Evolutionary conservation across 2,888 invertebrate genomes (phyloP).

Genomic region (Ormyrus rosae): DNA sequence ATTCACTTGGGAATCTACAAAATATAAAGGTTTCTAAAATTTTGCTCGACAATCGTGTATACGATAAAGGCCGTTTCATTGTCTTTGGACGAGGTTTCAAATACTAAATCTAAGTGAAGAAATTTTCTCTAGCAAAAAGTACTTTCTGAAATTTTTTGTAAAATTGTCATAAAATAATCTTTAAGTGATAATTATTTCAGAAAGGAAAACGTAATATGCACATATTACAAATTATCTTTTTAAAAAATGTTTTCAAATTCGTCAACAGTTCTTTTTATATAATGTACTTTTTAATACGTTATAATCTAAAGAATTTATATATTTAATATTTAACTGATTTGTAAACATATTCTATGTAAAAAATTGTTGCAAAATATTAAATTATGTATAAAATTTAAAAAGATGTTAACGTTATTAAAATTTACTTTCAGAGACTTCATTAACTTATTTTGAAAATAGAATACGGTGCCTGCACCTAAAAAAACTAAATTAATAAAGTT

Average conservation of each 20-base stretch:
- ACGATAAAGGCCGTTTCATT: conserved; percentile 49
- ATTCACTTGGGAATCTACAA: conserved; percentile 37
- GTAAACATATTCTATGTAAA: conserved; percentile 5
- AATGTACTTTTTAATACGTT: too few species aligned
- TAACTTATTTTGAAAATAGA: conserved; percentile 37
- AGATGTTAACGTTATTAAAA: conserved; percentile 35
- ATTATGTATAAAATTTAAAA: conserved; percentile 41
- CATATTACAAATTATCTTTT: conserved; percentile 3
- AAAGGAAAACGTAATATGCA: conserved; percentile 6
- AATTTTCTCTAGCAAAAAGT: conserved; percentile 46
- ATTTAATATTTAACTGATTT: conserved; percentile 5
- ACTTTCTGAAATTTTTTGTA: conserved; percentile 39
- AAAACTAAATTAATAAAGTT: conserved; percentile 29
- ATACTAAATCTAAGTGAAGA: conserved; percentile 30
- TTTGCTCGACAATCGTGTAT: conserved; percentile 20
- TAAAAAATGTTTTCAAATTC: not conserved
- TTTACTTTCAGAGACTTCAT: conserved; percentile 36
- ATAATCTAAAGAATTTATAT: not conserved
- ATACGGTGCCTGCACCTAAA: conserved; percentile 53
- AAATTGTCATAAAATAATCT: conserved; percentile 39
- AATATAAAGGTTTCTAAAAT: conserved; percentile 51
- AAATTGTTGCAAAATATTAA: conserved; percentile 30
- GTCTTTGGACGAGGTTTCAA: conserved; percentile 47
- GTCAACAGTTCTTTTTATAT: too few species aligned
- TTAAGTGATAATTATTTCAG: conserved; percentile 11